Evolutionary conservation across 1,140 invertebrate genomes (phyloP), one percentile per base, ranked within the genome.

Genomic region (Heliconius hermathena): DNA sequence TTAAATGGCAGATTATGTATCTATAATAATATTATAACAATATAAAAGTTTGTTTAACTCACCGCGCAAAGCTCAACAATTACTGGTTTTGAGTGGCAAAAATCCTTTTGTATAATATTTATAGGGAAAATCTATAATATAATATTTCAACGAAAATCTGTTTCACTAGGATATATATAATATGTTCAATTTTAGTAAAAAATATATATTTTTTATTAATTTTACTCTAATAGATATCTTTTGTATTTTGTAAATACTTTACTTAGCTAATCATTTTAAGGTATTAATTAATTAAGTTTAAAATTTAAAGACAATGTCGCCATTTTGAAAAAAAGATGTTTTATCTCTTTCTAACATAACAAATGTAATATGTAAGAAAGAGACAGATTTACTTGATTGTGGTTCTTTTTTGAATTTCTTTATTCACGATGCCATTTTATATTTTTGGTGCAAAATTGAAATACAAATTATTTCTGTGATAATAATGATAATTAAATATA

Each of bases 391-490:
- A 73, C 49, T 26, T 22, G 46, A 46, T 9, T 46, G 41, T 73
- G 29, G 8, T 22, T 13, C 26, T 46, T 18, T 73, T 46, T 52
- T 20, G 4, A 46, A 57, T n/a, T 57, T 8, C 8, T n/a, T 57
- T n/a, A 66, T 76, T 76, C 54, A 26, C 49, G 77, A 66, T 79
- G 77, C 77, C 77, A 79, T 79, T 79, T 29, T 52, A 66, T 74
- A 57, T 33, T 52, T 18, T 74, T 78, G 71, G 77, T 73, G 54
- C 41, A 38, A 49, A 79, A 79, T 79, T 74, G 33, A 16, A 52
- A 52, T 33, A 79, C 73, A 33, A 79, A 79, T 38, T 18, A 9
- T 46, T 79, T 74, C 77, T 79, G 77, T 79, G 77, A 79, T 79
- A 78, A 54, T 74, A 79, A 66, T 66, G 66, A 71, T 79, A 74